These are phyloP conservation scores for Chrysolophus pictus DNA, from an alignment of 2,797 vertebrate genomes.

Conservation along the genomic window DNA sequence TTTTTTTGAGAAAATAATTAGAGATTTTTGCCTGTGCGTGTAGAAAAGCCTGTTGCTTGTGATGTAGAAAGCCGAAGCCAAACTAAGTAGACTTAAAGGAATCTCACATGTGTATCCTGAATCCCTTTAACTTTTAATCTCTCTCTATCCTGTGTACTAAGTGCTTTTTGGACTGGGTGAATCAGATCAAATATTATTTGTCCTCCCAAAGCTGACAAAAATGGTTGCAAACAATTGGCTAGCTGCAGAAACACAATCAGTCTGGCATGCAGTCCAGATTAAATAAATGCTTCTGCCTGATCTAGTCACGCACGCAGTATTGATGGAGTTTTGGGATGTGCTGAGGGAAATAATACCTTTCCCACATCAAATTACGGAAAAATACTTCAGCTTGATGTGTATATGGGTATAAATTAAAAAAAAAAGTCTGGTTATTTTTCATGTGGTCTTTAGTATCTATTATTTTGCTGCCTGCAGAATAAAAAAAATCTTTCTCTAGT, in stretches of 20 bases:
- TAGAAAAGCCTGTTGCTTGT: neutral
- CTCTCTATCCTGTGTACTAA: neutral
- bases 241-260: neutral
- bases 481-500: neutral
- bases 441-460: neutral
- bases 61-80: neutral
- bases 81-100: neutral
- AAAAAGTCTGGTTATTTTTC: rapidly evolving
- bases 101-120: neutral
- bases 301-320: neutral
- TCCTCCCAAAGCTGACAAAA: conserved; percentile 23
- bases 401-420: neutral
- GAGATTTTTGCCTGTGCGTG: neutral
- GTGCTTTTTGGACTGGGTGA: neutral
- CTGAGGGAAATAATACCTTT: neutral
- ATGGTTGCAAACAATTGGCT: neutral
- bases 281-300: neutral
- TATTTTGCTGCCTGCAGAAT: neutral
- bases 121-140: neutral
- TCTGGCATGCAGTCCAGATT: neutral
- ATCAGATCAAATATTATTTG: neutral
- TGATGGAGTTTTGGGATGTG: neutral
- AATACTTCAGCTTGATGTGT: neutral
- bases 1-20: neutral
- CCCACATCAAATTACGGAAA: neutral